A percentile compares a stretch with the other conserved stretches of the same genome.
Evolutionary conservation across 2,113 vertebrate species (phyloP).

Genomic region (Clinocottus analis): DNA sequence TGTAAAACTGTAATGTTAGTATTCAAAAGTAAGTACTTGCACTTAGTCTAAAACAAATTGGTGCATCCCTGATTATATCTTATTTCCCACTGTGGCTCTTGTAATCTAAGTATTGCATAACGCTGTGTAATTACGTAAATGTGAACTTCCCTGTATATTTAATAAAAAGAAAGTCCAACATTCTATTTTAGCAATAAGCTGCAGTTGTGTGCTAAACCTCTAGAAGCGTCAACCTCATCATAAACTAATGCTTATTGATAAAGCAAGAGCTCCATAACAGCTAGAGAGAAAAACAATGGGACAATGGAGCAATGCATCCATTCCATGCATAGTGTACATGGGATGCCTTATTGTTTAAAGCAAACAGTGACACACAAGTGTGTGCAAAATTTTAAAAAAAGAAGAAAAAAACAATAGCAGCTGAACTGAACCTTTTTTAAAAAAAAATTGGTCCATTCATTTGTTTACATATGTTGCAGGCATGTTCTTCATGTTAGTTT

Average conservation of each 20-base stretch:
- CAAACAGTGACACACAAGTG: background rate
- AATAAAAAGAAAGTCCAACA: too few relatives aligned
- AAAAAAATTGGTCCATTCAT: background rate
- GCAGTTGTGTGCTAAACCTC: background rate
- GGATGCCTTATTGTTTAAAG: too few relatives aligned
- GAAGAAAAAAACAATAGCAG: background rate
- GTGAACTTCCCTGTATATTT: background rate
- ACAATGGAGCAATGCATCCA: background rate
- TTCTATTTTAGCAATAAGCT: too few relatives aligned
- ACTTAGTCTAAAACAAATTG: too few relatives aligned
- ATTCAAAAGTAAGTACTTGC: background rate
- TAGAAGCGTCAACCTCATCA: background rate
- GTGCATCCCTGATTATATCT: background rate
- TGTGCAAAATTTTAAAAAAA: background rate
- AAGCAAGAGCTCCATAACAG: background rate
- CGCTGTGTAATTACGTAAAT: background rate
- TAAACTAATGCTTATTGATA: background rate
- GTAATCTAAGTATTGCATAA: background rate
- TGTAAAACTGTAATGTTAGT: background rate
- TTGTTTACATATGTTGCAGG: background rate
- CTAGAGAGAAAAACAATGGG: background rate
- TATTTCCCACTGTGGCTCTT: background rate
- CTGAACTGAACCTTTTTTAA: background rate
- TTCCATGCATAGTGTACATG: too few relatives aligned
- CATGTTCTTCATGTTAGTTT: background rate